Conservation (phyloP, 1,140 invertebrate genomes). For the Ips typographus region DNA sequence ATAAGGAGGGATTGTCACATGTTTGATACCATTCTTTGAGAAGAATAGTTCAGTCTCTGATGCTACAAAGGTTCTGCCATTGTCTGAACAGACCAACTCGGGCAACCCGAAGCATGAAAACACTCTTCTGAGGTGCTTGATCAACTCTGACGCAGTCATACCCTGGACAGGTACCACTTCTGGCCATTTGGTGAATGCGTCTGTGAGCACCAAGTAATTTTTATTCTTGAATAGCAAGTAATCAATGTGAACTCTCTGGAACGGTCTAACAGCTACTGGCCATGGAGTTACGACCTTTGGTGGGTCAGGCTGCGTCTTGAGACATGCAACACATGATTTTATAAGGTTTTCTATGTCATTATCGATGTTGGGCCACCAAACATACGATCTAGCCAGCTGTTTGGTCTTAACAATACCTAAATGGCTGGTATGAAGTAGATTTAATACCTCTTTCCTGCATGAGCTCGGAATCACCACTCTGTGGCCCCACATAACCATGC, state of each 20-base stretch:
- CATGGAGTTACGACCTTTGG: slow-evolving; percentile 43
- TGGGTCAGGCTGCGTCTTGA: slow-evolving; percentile 37
- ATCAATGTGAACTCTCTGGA: slow-evolving; percentile 49
- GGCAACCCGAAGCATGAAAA: slow-evolving; percentile 35
- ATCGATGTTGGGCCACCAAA: slow-evolving; percentile 55
- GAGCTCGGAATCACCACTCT: slow-evolving; percentile 50
- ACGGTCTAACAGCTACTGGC: slow-evolving; percentile 48
- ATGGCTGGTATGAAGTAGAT: slow-evolving; percentile 51
- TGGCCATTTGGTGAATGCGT: slow-evolving; percentile 47
- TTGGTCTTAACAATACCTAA: slow-evolving; percentile 54
- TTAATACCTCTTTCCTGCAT: slow-evolving; percentile 42
- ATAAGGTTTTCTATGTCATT: slow-evolving; percentile 23
- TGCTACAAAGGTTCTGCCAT: slow-evolving; percentile 33
- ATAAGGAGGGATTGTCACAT: slow-evolving; percentile 15
- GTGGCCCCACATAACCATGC: slow-evolving; percentile 43
- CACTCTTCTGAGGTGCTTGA: slow-evolving; percentile 22
- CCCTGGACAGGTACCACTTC: slow-evolving; percentile 38
- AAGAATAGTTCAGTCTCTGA: slow-evolving; percentile 36
- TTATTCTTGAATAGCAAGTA: slow-evolving; percentile 45
- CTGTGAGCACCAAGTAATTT: slow-evolving; percentile 41
- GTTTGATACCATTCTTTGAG: slow-evolving; percentile 13
- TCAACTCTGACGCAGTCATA: slow-evolving; percentile 34
- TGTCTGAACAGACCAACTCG: slow-evolving; percentile 25
- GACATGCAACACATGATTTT: slow-evolving; percentile 40
- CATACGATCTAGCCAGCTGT: slow-evolving; percentile 47